Evolutionary conservation across 2,888 invertebrate species (phyloP).

Genomic region (Caenorhabditis sp.): DNA sequence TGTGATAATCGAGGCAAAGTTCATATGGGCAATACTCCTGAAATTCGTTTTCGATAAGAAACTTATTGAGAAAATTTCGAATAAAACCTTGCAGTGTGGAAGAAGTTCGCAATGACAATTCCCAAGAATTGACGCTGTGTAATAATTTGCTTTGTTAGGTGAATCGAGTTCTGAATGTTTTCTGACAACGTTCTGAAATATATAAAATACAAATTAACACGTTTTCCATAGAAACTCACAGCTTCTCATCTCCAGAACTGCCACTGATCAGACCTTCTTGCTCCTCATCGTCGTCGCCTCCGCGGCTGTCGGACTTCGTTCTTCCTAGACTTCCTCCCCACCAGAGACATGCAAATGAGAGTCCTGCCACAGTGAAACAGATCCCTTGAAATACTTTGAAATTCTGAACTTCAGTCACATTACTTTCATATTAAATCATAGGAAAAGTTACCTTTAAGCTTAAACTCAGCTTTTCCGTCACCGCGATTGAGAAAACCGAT

Average conservation of each 20-base stretch:
- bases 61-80: too few species aligned
- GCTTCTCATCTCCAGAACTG: background rate
- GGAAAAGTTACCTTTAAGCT: conserved; percentile 76
- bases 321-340: conserved; percentile 26
- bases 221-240: conserved; percentile 14
- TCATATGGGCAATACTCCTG: conserved; percentile 79
- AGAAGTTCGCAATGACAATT: conserved; percentile 78
- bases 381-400: conserved; percentile 76
- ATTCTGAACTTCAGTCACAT: too few species aligned
- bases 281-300: background rate
- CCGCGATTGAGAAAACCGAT: conserved; percentile 77
- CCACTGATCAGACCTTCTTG: conserved; percentile 20
- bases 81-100: conserved; percentile 77
- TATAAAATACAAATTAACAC: too few species aligned
- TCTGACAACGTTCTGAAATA: conserved; percentile 24
- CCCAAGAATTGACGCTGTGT: conserved; percentile 76
- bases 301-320: conserved; percentile 1
- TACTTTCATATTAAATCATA: too few species aligned
- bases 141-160: conserved; percentile 73
- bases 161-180: conserved; percentile 52
- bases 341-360: conserved; percentile 70
- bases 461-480: conserved; percentile 78
- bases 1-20: conserved; percentile 83
- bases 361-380: conserved; percentile 56
- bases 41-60: too few species aligned